Evolutionary conservation across 2,888 invertebrate genomes (phyloP), one percentile per base, ranked within the genome.

Genomic region (Andrena chrysosceles): DNA sequence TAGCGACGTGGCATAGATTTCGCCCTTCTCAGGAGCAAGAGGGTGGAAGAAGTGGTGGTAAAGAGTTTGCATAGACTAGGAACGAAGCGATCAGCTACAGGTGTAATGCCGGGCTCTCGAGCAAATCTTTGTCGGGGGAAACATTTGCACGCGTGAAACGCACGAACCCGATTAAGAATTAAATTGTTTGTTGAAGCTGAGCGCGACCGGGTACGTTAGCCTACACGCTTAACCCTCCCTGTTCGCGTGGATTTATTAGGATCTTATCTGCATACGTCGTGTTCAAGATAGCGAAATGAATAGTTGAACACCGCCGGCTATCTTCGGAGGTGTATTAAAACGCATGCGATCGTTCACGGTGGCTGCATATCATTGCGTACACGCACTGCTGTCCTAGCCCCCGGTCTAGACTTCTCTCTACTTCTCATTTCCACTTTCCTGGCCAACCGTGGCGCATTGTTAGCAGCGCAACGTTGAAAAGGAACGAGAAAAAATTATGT

Each of bases 401-500:
- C 63, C 56, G 52, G 64, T 85, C 83, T 83, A 79, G 63, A 69
- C 69, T 66, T 72, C 74, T 67, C 78, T 66, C 78, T n/a, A n/a
- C n/a, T n/a, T n/a, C n/a, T n/a, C n/a, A n/a, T 66, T 78, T 78
- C 77, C 81, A 80, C 80, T 68, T 83, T 81, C 73, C 85, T 68
- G 77, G 64, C 73, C 71, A 79, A 84, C 82, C 84, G 83, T 72
- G 66, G 73, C 77, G 76, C 56, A 79, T 79, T 76, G 78, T 73
- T 76, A 69, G 64, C 75, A 13, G 23, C n/a, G 56, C 23, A 52
- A 83, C 75, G 83, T 68, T 75, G 35, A 70, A 83, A 84, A 78
- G 64, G 63, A 78, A 82, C 52, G 48, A 83, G 66, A 75, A 78
- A 78, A 73, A 77, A 75, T 82, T 75, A 60, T 64, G 74, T 78